Evolutionary conservation across 2,888 invertebrate genomes (phyloP).

Genomic region (Operophtera brumata): DNA sequence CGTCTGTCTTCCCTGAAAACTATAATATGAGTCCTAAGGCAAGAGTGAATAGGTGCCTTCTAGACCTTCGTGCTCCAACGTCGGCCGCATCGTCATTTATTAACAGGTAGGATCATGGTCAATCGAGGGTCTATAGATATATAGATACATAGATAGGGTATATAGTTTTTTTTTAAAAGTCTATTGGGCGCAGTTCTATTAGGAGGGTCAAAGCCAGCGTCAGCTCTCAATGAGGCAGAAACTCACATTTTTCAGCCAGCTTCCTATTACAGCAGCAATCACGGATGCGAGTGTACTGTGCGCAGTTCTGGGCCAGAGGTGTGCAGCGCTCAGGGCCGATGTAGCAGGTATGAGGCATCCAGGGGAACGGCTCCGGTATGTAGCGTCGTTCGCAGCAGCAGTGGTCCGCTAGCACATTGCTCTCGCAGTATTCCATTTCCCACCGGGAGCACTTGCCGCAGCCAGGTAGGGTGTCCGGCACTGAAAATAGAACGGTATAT

Average conservation of each 20-base stretch:
- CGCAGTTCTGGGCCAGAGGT: constrained; percentile 82
- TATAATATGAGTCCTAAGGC: too few species aligned
- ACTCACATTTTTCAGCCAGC: constrained; percentile 82
- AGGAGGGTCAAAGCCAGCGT: too few species aligned
- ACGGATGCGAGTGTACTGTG: constrained; percentile 81
- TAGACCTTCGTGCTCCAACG: too few species aligned
- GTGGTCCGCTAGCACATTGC: constrained; percentile 78
- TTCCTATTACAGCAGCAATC: constrained; percentile 84
- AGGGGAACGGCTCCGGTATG: constrained; percentile 83
- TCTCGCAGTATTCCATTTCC: constrained; percentile 83
- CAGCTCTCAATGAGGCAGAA: background rate
- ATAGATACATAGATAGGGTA: too few species aligned
- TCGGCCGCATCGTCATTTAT: too few species aligned
- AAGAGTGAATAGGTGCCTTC: too few species aligned
- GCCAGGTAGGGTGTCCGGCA: constrained; percentile 61
- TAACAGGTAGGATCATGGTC: too few species aligned
- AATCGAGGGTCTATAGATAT: too few species aligned
- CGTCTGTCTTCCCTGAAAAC: too few species aligned
- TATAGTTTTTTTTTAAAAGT: too few species aligned
- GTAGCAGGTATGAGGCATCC: constrained; percentile 85
- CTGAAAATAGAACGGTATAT: constrained; percentile 36
- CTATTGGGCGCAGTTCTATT: too few species aligned
- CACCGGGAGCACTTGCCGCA: constrained; percentile 82
- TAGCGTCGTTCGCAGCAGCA: constrained; percentile 80
- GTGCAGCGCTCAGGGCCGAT: constrained; percentile 81